These are phyloP conservation scores for Neotoxoptera formosana DNA, from an alignment of 1,140 invertebrate genomes.

Conservation along the genomic window DNA sequence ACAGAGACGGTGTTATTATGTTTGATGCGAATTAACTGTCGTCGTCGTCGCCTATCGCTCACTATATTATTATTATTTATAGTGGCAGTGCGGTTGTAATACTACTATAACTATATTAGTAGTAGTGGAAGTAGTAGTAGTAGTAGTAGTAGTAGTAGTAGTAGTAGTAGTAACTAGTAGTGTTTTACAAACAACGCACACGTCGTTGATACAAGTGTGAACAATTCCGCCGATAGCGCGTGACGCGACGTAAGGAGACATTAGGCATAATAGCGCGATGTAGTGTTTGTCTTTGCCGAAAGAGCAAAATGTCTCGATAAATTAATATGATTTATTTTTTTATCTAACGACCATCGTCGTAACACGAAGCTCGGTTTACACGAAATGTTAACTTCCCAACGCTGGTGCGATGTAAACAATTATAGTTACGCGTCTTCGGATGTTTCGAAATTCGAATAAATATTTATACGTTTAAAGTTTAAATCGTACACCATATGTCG, in stretches of 20 bases:
- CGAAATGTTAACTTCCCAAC: background rate
- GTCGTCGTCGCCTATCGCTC: background rate
- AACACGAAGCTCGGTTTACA: background rate
- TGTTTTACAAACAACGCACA: background rate
- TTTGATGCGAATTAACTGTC: conserved; percentile 23
- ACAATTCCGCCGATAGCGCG: background rate
- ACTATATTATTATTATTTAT: background rate
- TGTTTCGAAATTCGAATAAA: background rate
- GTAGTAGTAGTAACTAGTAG: background rate
- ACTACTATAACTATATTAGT: background rate
- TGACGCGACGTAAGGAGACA: background rate
- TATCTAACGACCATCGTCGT: background rate
- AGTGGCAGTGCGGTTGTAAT: background rate
- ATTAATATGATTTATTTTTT: background rate
- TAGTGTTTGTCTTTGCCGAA: background rate
- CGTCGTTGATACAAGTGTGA: conserved; percentile 8
- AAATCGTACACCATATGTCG: background rate
- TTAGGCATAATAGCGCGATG: background rate
- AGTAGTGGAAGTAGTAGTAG: background rate
- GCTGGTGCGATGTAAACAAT: background rate
- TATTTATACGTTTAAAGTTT: conserved; percentile 11
- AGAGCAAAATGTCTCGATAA: background rate
- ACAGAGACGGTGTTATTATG: background rate
- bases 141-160: background rate
- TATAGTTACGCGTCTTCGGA: background rate